Evolutionary conservation across 1,140 invertebrate genomes (phyloP), one percentile per base, ranked within the genome.

Genomic region (Prorops nasuta): DNA sequence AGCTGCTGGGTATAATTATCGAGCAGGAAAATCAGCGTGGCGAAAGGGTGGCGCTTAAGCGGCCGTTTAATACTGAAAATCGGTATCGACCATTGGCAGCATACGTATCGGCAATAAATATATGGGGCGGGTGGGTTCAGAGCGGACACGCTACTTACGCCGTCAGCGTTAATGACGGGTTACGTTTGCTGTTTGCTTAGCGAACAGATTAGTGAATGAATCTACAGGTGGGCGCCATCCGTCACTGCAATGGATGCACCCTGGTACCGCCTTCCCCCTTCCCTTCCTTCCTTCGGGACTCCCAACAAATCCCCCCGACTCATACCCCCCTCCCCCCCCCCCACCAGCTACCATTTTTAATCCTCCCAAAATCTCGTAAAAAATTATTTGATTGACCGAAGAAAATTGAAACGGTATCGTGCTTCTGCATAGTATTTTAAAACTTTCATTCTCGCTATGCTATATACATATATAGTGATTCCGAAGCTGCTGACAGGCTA

Each of bases 171-270:
- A 77, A 77, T 75, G 66, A 75, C 59, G 64, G 72, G 74, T 64
- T 75, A 66, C 66, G 65, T 63, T 65, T 60, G 65, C 69, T 77
- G 73, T 77, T 77, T 77, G 74, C 74, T 76, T 77, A 77, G 74
- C 70, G 67, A 74, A 64, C 61, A 75, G 72, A 76, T 77, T 77
- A 77, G 74, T 77, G 74, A 76, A 77, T 75, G 74, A 76, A 76
- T 77, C 74, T 71, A 77, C 74, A 77, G 74, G 74, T 77, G 74
- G 74, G 72, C 74, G 69, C 73, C 71, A 76, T 77, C 72, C 73
- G 72, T 77, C 74, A 77, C 71, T 57, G 59, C 57, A 62, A 62
- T 59, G 51, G 60, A 60, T 60, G 54, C 54, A 56, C 54, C 49
- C 32, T 47, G 44, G 44, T 35, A 36, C 60, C 61, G 56, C 61